Percentiles rank a stretch among this genome's conserved stretches.
Conservation (phyloP, 2,797 vertebrate species). For the Squalus acanthias region DNA sequence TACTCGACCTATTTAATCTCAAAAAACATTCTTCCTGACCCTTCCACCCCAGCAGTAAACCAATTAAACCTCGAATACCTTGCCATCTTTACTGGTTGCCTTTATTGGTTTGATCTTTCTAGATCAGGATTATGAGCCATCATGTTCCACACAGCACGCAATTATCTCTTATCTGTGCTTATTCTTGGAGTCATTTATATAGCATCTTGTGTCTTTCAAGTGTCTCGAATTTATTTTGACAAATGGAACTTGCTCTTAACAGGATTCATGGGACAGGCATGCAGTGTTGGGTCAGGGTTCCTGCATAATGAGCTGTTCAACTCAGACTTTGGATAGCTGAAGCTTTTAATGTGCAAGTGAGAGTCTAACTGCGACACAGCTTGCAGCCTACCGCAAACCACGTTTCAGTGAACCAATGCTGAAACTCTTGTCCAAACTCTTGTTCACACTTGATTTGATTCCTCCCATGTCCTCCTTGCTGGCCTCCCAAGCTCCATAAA, state of each 20-base stretch:
- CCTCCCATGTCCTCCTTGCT: not conserved
- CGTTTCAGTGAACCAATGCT: not conserved
- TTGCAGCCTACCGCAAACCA: not conserved
- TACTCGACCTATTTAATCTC: not conserved
- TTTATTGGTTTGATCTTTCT: not conserved
- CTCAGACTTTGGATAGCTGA: not conserved
- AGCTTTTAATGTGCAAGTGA: not conserved
- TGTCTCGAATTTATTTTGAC: not conserved
- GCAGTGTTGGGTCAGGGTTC: not conserved
- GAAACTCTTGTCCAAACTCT: not conserved
- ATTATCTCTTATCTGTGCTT: not conserved
- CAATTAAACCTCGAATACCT: not conserved
- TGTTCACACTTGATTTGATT: too few species aligned
- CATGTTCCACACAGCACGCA: not conserved
- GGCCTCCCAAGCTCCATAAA: not conserved
- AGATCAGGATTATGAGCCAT: not conserved
- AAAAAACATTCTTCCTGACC: not conserved
- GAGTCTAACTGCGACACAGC: not conserved
- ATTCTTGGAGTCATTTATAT: not conserved
- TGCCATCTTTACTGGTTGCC: not conserved
- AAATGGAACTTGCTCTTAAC: not conserved
- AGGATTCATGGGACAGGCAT: not conserved
- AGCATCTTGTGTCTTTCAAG: not conserved
- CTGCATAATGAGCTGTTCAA: not conserved
- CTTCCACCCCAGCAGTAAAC: not conserved